Evolutionary conservation across 30 jellyfish, hydroid and myxozoan species (phyloP).

Genomic region (Pelagia noctiluca): DNA sequence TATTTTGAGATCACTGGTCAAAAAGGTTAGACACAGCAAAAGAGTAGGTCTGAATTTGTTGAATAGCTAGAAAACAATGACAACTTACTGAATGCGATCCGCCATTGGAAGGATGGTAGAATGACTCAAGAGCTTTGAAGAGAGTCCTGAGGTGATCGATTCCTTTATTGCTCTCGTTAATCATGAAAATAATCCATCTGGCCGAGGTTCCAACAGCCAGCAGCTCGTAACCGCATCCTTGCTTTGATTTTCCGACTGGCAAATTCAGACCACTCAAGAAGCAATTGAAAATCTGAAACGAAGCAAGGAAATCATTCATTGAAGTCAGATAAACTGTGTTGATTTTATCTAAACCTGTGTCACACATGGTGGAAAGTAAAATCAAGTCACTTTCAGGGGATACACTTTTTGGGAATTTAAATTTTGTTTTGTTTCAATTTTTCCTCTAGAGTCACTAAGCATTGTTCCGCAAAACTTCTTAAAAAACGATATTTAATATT

Average conservation of each 20-base stretch:
- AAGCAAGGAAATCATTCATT: neutral
- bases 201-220: slow-evolving; percentile 68
- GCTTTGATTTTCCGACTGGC: slow-evolving; percentile 80
- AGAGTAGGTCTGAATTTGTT: neutral
- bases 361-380: no score
- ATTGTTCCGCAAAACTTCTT: no score
- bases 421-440: no score
- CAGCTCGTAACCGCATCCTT: slow-evolving; percentile 51
- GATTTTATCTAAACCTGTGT: no score
- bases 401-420: no score
- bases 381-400: no score
- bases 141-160: slow-evolving; percentile 74
- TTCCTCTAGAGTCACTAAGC: no score
- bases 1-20: slow-evolving; percentile 17
- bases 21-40: slow-evolving; percentile 9
- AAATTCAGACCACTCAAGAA: slow-evolving; percentile 83
- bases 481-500: neutral
- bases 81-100: slow-evolving; percentile 84
- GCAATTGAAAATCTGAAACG: slow-evolving; percentile 76
- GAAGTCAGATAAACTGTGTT: neutral
- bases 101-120: slow-evolving; percentile 91
- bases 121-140: slow-evolving; percentile 82
- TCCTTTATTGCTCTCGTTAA: slow-evolving; percentile 72
- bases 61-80: neutral
- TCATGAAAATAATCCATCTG: slow-evolving; percentile 87